Evolutionary conservation across 2,797 vertebrate species (phyloP), one percentile per base, ranked within the genome.

Genomic region (Nannoperca australis): DNA sequence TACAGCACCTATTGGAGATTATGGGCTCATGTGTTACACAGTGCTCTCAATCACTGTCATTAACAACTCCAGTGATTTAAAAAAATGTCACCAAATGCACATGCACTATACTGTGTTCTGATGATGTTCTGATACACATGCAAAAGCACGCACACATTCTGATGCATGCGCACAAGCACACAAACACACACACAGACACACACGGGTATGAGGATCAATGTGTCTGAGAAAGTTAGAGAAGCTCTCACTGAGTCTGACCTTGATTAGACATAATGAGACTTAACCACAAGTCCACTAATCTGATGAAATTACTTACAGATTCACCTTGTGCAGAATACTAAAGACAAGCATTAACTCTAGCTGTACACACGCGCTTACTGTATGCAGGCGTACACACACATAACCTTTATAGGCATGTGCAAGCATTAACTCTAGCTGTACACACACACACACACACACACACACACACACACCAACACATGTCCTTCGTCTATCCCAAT

Each of bases 211-310:
- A 73, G 34, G 74, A 89, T 89, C 79, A 79, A 90, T 83, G 71
- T 78, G 62, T 68, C 67, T 75, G 77, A 70, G 70, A 90, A 79
- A 85, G 79, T 87, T 63, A 73, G 60, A 64, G 81, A 76, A 82
- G 61, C 70, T 75, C 75, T 84, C 40, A 18, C 32, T 54, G 77
- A 12, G 12, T 86, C 76, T 89, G 85, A 92, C 87, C 88, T 91
- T 93, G 91, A 92, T 92, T 89, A 81, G 73, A 85, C 60, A 45
- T 89, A 93, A 93, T 88, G 76, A 89, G 85, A 85, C 70, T 82
- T 82, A 91, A 92, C 68, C 79, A 86, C 74, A 80, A 73, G 81
- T 90, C 87, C 80, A 82, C 82, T 85, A 70, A 92, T 89, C 79
- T 90, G 86, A 91, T 85, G 56, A 78, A 89, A 90, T 72, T 77